Evolutionary conservation across 2,888 invertebrate species (phyloP).

Genomic region (Drosophila koepferae): DNA sequence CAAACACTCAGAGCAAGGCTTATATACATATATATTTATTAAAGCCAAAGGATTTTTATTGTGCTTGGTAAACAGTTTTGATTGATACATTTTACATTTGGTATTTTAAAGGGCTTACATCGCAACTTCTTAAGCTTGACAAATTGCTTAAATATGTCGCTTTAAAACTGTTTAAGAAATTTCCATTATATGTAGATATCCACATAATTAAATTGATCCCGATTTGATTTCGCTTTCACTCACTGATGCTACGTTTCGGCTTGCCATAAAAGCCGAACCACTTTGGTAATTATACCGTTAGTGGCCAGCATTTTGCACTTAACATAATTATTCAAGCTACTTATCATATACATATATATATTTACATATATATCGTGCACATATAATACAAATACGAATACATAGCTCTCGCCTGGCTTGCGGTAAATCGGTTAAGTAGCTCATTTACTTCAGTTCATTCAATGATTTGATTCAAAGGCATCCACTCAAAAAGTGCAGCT

Average conservation of each 20-base stretch:
- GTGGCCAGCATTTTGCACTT: slow-evolving; percentile 50
- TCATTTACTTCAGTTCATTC: slow-evolving; percentile 58
- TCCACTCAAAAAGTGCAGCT: slow-evolving; percentile 33
- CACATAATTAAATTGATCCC: background rate
- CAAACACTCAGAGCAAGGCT: background rate
- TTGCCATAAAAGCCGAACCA: slow-evolving; percentile 21
- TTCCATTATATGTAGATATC: background rate
- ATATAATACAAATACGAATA: slow-evolving; percentile 14
- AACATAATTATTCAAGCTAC: slow-evolving; percentile 61
- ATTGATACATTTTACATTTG: slow-evolving; percentile 72
- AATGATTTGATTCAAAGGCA: slow-evolving; percentile 41
- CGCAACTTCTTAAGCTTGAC: slow-evolving; percentile 64
- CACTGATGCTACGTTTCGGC: background rate
- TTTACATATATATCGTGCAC: slow-evolving; percentile 4
- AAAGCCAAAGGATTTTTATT: slow-evolving; percentile 64
- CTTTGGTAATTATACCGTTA: slow-evolving; percentile 49
- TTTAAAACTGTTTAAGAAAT: slow-evolving; percentile 22
- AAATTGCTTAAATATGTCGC: slow-evolving; percentile 48
- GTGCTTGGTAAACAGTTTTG: slow-evolving; percentile 61
- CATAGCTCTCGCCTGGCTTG: slow-evolving; percentile 18
- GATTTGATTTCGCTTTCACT: background rate
- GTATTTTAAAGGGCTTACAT: slow-evolving; percentile 54
- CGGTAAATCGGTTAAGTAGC: slow-evolving; percentile 68
- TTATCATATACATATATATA: slow-evolving; percentile 3
- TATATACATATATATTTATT: background rate